Base-by-base conservation (phyloP, 2,113 vertebrate species). In the Chlamydotis undulata region DNA sequence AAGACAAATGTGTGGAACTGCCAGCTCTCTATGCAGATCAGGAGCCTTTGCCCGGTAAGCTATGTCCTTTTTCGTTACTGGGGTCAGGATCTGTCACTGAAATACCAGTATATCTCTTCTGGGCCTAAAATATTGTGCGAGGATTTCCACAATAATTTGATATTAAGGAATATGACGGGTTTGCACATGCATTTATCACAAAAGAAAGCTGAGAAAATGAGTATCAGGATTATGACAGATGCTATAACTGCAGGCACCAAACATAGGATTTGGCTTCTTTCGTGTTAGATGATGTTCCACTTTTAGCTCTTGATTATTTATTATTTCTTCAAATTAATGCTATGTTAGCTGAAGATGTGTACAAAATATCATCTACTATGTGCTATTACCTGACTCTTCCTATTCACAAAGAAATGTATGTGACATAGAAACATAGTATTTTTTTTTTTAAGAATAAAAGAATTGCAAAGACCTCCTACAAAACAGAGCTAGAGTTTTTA, bases 41-140 rank as follows among this genome's bases (percentile, higher is more conserved):
- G 87, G 96, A 98, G 37, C 96, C 98, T 89, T 73, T 96, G 63
- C 97, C 94, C 75, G 96, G 97, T 97, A 95, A 97, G 82, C 29
- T 11, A 28, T 68, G 57, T 47, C 64, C 21, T 68, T 55, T 89
- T 52, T 68, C 33, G n/a, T 81, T 69, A 28, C 17, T 75, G 29
- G 47, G 53, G 52, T 59, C 50, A 87, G 74, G 9, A 29, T 88
- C 55, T 85, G 55, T 67, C 53, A 69, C 71, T 91, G 71, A 10
- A 92, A 81, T 16, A 49, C 8, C n/a, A 57, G 7, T 24, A 31
- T 65, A 75, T 69, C 59, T 77, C 37, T 89, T 56, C 10, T 23
- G 52, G 24, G 19, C 25, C 14, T 61, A 26, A 93, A 87, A 80
- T 64, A 31, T 24, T 26, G 4, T 10, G 13, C 74, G 45, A 64